A percentile compares a stretch with the other conserved stretches of the same genome.
Evolutionary conservation across 2,797 vertebrate species (phyloP).

Genomic region (Siniperca obscura): DNA sequence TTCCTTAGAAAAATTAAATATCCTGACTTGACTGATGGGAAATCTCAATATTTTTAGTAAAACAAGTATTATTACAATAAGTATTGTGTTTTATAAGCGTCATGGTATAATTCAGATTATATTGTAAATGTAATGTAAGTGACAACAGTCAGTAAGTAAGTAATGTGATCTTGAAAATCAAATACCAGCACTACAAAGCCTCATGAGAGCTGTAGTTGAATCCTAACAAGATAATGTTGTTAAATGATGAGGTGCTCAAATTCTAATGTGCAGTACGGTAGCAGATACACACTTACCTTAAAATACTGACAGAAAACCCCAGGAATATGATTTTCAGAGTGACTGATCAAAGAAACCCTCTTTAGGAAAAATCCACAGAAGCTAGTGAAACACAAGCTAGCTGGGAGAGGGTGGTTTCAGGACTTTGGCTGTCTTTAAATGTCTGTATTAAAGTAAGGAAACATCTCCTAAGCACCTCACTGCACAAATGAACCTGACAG

Average conservation of each 20-base stretch:
- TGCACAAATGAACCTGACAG: slow-evolving; percentile 32
- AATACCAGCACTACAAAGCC: background rate
- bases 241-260: background rate
- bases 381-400: slow-evolving; percentile 25
- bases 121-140: background rate
- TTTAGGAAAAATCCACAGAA: background rate
- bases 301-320: slow-evolving; percentile 14
- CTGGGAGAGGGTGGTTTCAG: background rate
- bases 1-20: background rate
- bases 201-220: slow-evolving; percentile 2
- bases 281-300: slow-evolving; percentile 1
- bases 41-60: background rate
- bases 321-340: slow-evolving; percentile 14
- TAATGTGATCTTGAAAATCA: background rate
- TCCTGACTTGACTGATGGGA: background rate
- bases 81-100: background rate
- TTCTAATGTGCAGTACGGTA: background rate
- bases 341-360: slow-evolving; percentile 13
- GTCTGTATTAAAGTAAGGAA: slow-evolving; percentile 25
- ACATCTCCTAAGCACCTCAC: slow-evolving; percentile 11
- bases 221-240: background rate
- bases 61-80: background rate
- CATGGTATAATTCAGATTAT: background rate
- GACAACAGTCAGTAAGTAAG: background rate
- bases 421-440: slow-evolving; percentile 19